Evolutionary conservation across 2,888 invertebrate species (phyloP).

Genomic region (Dolichomitus sp.): DNA sequence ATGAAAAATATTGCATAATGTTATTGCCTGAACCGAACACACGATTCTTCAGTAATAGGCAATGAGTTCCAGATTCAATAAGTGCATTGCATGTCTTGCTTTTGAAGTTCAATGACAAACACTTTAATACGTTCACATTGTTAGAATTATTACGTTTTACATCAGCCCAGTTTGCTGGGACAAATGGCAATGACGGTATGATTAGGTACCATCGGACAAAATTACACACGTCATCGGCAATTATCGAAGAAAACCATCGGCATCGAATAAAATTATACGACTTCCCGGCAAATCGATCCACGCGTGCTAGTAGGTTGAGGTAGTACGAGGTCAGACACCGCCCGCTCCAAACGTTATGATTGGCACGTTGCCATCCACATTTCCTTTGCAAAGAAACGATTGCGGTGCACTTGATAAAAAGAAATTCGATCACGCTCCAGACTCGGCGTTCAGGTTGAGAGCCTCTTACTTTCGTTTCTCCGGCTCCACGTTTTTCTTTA

Average conservation of each 20-base stretch:
- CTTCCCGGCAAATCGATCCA: constrained; percentile 6
- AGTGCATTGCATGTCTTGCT: constrained; percentile 39
- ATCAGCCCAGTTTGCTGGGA: constrained; percentile 38
- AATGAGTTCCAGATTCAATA: constrained; percentile 17
- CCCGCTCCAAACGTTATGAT: constrained; percentile 2
- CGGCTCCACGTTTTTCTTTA: constrained; percentile 13
- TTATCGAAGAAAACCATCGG: too few relatives aligned
- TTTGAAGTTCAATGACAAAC: constrained; percentile 8
- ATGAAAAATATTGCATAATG: background rate
- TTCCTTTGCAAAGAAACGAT: background rate
- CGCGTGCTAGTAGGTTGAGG: constrained; percentile 28
- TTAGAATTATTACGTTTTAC: constrained; percentile 27
- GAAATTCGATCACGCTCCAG: constrained; percentile 45
- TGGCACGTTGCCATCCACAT: background rate
- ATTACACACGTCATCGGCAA: too few relatives aligned
- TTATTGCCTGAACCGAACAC: background rate
- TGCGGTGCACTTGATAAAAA: constrained; percentile 20
- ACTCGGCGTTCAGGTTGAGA: constrained; percentile 43
- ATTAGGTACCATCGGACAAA: constrained; percentile 37
- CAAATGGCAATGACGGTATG: constrained; percentile 25
- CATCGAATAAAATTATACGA: constrained; percentile 26
- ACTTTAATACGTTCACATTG: constrained; percentile 3
- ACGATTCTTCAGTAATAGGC: constrained; percentile 39
- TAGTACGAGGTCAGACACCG: constrained; percentile 26
- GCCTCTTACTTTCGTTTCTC: constrained; percentile 55